Evolutionary conservation across 92 coral and sea anemone species (phyloP).

Genomic region (Hydrozoanthus gracilis): DNA sequence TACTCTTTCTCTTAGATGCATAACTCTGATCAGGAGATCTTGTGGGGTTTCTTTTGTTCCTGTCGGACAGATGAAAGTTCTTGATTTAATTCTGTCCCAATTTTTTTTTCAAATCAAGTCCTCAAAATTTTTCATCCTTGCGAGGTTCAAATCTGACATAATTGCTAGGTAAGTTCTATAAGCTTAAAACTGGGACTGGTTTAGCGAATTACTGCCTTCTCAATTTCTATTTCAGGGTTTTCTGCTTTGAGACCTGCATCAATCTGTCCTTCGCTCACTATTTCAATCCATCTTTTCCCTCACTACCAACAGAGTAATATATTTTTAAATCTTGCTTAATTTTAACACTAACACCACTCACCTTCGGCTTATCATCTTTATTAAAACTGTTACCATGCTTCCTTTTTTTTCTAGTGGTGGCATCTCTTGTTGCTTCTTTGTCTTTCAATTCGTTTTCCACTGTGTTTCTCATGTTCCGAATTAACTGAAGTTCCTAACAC

Average conservation of each 20-base stretch:
- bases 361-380: neutral
- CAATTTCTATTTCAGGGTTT: no score
- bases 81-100: conserved; percentile 44
- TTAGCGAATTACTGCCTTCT: no score
- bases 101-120: neutral
- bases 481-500: conserved; percentile 1
- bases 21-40: conserved; percentile 66
- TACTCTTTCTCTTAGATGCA: conserved; percentile 60
- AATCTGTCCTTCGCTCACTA: neutral
- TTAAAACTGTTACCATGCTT: neutral
- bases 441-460: conserved; percentile 3
- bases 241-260: no score
- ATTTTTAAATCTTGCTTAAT: neutral
- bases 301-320: neutral
- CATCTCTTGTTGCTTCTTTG: neutral
- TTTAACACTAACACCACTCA: conserved; percentile 2
- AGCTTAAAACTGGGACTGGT: no score
- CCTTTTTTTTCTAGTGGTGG: no score
- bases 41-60: conserved; percentile 61
- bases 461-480: neutral
- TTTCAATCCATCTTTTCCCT: neutral
- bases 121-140: neutral
- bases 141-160: no score
- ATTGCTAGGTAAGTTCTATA: no score
- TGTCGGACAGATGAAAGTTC: conserved; percentile 63